These are phyloP conservation scores for Apostichopus parvimensis DNA, from an alignment of 35 echinoderm and acorn worm genomes.

Conservation along the genomic window DNA sequence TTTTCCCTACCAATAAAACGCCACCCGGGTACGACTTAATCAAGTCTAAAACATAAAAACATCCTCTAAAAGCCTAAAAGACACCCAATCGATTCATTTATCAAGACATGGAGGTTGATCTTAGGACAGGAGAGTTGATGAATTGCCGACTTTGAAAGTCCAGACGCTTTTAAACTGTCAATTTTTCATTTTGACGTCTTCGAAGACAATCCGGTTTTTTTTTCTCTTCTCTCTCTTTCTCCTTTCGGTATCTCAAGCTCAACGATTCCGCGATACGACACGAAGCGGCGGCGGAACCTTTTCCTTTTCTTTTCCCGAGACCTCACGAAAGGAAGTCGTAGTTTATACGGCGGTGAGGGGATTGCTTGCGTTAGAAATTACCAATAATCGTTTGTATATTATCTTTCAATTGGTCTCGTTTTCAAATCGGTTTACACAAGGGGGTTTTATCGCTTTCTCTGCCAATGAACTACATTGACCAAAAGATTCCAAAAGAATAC, in stretches of 20 bases:
- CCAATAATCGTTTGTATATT: constrained; percentile 39
- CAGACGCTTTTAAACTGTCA: constrained; percentile 54
- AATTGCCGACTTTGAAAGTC: constrained; percentile 54
- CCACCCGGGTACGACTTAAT: constrained; percentile 45
- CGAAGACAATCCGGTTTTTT: neutral
- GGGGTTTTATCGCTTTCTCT: neutral
- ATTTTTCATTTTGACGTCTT: constrained; percentile 53
- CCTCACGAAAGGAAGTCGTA: neutral
- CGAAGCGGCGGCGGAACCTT: too few relatives aligned
- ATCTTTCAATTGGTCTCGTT: constrained; percentile 16
- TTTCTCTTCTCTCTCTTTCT: neutral
- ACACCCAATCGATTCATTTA: constrained; percentile 53
- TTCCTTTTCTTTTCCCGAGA: neutral
- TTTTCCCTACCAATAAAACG: constrained; percentile 44
- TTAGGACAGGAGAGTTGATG: constrained; percentile 45
- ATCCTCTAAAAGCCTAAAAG: constrained; percentile 49
- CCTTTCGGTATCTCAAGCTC: neutral
- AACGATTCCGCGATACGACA: too few relatives aligned
- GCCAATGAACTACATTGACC: neutral
- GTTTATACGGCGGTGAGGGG: neutral
- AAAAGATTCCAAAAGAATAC: constrained; percentile 11
- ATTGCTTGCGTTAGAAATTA: neutral
- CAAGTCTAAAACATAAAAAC: constrained; percentile 55
- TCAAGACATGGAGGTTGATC: constrained; percentile 43
- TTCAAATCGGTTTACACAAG: constrained; percentile 23